Conservation (phyloP, 2,797 vertebrate species). For the Glyptemys insculpta region DNA sequence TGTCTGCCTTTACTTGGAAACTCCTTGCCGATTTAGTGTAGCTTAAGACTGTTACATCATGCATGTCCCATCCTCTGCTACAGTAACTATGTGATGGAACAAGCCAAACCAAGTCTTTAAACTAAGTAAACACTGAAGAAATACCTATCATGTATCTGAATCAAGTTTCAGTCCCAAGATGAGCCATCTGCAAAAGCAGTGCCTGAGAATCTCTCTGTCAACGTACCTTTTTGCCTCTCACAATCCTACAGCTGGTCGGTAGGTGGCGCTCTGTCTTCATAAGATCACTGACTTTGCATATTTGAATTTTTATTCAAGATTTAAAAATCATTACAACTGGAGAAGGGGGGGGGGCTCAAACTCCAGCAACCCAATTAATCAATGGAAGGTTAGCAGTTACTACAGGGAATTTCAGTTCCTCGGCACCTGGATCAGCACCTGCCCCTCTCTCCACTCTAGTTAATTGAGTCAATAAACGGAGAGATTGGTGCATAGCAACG, state of each 20-base stretch:
- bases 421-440: slow-evolving; percentile 55
- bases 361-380: background rate
- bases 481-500: background rate
- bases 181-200: background rate
- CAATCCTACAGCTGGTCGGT: background rate
- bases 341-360: too few relatives aligned
- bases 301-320: background rate
- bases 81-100: background rate
- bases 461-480: slow-evolving; percentile 18
- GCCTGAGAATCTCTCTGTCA: background rate
- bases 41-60: background rate
- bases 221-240: background rate
- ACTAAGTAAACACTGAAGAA: background rate
- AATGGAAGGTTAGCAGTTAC: background rate
- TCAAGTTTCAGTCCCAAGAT: background rate
- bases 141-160: background rate
- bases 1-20: background rate
- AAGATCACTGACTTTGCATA: background rate
- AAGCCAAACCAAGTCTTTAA: background rate
- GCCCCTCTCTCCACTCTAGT: slow-evolving; percentile 3
- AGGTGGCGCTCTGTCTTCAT: slow-evolving; percentile 29
- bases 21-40: background rate
- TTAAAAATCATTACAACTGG: background rate
- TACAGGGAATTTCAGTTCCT: background rate
- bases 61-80: background rate